Evolutionary conservation across 2,888 invertebrate species (phyloP), one percentile per base, ranked within the genome.

Genomic region (Eustalomyia histrio): DNA sequence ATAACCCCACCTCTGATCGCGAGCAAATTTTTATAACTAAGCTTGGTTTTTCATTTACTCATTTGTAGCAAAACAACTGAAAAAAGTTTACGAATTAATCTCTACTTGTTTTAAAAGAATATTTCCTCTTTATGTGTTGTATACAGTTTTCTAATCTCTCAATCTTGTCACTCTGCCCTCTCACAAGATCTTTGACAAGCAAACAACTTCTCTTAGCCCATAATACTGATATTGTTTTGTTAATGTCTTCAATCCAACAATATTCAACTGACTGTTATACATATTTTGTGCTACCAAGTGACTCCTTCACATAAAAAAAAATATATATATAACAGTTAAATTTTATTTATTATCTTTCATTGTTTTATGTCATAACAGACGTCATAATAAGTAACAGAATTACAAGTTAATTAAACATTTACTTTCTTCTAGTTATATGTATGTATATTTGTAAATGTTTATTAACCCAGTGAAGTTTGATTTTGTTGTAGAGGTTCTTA

Each of bases 311-410:
- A 47, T n/a, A n/a, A 0, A 43, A 67, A 43, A 53, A 14, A n/a
- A n/a, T n/a, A n/a, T n/a, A 53, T 33, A 58, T 29, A 29, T 4
- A 9, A 1, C 8, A 33, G 3, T 6, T 14, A 55, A 43, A 18
- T n/a, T 16, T 55, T 21, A 50, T 39, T 64, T 57, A 50, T 39
- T 35, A 64, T 74, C 60, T 63, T 43, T 55, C n/a, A 61, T 78
- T 72, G 17, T 64, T 73, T 68, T 53, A 65, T 78, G 78, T 74
- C 71, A 63, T 72, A 53, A 75, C 24, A 67, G 71, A 81, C 74
- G 78, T 78, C 78, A 78, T 50, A 65, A 52, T 33, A 71, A 29
- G 64, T 65, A 39, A 60, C 75, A 60, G 12, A 29, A 69, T 67
- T 69, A 69, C 63, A 43, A 79, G 58, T 72, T 33, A 58, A 47